Base-by-base conservation (phyloP, 2,797 vertebrate species). In the Zenarchopterus dispar region DNA sequence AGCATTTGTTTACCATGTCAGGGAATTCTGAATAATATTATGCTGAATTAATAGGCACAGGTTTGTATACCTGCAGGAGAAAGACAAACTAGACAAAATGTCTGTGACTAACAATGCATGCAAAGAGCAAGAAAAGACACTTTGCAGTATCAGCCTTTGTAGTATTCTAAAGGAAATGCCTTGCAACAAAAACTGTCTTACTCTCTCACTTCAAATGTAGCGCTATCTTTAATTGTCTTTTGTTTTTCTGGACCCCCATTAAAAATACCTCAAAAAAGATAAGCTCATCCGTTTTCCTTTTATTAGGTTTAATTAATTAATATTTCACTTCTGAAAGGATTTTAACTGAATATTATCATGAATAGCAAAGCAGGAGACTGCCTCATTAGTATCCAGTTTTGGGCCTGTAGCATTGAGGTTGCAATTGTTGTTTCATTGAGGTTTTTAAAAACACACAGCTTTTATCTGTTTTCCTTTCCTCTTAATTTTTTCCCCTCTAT, bases 61-160 rank as follows among this genome's bases (percentile, higher is more conserved):
- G 77, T 82, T 82, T 73, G 69, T 70, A 65, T 79, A 88, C 77
- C 83, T 88, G 68, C 79, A 83, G 82, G 73, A 84, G 59, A 80
- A 68, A 67, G 69, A 81, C 73, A 67, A 77, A 62, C 61, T 67
- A 67, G 76, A 75, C 70, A 76, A 80, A 87, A 78, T 70, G 62
- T 66, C 68, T 76, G 81, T 84, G 84, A 84, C 87, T 77, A 86
- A 88, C 81, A 78, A 74, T 56, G 77, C 87, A 81, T 88, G 78
- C 70, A 67, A 81, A 84, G 66, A 60, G 77, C 60, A 59, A 54
- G 49, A 61, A 77, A 71, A 83, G 43, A 33, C 49, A 42, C 39
- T 44, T 59, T 46, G 62, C 49, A 45, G 42, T 56, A 43, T 45
- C 1, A 6, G 18, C 49, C 69, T 45, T 61, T 78, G 53, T 66